Conservation (phyloP, 2,113 vertebrate genomes). For the Puffinus mauretanicus region DNA sequence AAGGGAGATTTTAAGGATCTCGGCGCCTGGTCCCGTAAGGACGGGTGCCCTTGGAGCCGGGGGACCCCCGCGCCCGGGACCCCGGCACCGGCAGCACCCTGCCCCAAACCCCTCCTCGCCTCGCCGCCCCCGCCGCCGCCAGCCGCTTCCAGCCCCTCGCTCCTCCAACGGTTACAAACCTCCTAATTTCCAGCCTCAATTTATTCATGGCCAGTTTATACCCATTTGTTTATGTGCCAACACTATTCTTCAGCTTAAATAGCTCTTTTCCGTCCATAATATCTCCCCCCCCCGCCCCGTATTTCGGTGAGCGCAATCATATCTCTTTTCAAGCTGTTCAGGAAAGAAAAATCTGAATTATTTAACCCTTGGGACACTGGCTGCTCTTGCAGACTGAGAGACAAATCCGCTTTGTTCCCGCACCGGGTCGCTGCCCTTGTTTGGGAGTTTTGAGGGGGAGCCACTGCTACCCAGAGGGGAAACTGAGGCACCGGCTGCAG, state of each 20-base stretch:
- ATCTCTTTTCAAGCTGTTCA: conserved; percentile 64
- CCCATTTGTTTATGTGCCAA: conserved; percentile 63
- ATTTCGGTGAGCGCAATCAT: conserved; percentile 51
- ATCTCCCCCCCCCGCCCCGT: not conserved
- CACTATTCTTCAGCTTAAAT: conserved; percentile 61
- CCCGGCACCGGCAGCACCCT: not conserved
- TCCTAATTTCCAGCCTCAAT: conserved; percentile 42
- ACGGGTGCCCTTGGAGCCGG: not conserved
- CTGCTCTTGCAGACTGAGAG: not conserved
- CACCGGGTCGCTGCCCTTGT: not conserved
- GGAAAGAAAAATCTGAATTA: conserved; percentile 56
- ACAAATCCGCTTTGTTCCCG: not conserved
- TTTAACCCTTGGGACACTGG: conserved; percentile 60
- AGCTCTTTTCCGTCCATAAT: conserved; percentile 62
- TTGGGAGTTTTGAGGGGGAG: not conserved
- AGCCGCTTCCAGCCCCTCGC: not conserved
- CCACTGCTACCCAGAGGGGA: not conserved
- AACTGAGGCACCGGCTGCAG: not conserved
- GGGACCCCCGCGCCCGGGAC: not conserved
- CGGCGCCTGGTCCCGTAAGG: not conserved
- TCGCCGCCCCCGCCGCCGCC: not conserved
- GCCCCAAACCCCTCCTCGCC: not conserved
- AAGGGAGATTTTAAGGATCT: not conserved
- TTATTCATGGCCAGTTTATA: conserved; percentile 53
- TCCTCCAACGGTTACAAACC: not conserved